A percentile compares a stretch with the other conserved stretches of the same genome.
phyloP scores from a whole-genome alignment of 2,113 vertebrate species.

The human (Homo sapiens) region DNA sequence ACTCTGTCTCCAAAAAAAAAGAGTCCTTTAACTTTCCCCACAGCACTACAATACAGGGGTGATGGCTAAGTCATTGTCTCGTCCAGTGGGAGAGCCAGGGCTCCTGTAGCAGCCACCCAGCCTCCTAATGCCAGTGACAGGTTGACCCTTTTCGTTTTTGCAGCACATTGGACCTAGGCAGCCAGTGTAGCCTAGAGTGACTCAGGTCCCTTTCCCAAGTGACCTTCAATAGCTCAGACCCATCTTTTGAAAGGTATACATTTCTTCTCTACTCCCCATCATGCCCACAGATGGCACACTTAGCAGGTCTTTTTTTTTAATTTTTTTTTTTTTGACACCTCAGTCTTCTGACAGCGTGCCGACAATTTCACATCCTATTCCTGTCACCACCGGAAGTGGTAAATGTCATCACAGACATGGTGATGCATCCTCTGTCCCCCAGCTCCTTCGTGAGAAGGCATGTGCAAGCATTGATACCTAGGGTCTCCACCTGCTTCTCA shows the following conservation, averaged over 20 bases:
- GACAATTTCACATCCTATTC: background rate
- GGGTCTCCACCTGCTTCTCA: too few relatives aligned
- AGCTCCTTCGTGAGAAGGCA: background rate
- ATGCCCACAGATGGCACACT: too few relatives aligned
- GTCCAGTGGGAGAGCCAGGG: rapidly evolving
- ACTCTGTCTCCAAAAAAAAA: too few relatives aligned
- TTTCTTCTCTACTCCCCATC: background rate
- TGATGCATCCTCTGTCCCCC: rapidly evolving
- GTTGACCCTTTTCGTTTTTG: background rate
- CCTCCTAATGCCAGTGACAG: background rate
- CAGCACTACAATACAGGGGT: rapidly evolving
- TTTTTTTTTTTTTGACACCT: background rate
- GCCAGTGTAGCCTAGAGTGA: background rate
- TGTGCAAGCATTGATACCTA: rapidly evolving
- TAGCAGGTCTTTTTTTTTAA: background rate
- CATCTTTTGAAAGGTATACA: background rate
- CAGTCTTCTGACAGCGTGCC: background rate
- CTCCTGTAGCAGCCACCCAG: background rate
- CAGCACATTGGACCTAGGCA: too few relatives aligned
- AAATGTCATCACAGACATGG: background rate
- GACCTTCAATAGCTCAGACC: background rate
- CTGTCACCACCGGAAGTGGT: background rate
- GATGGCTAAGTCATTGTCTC: background rate
- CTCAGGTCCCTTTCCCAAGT: background rate
- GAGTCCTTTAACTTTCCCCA: too few relatives aligned